Conservation (phyloP, 1,140 invertebrate species). For the Mercenaria mercenaria region DNA sequence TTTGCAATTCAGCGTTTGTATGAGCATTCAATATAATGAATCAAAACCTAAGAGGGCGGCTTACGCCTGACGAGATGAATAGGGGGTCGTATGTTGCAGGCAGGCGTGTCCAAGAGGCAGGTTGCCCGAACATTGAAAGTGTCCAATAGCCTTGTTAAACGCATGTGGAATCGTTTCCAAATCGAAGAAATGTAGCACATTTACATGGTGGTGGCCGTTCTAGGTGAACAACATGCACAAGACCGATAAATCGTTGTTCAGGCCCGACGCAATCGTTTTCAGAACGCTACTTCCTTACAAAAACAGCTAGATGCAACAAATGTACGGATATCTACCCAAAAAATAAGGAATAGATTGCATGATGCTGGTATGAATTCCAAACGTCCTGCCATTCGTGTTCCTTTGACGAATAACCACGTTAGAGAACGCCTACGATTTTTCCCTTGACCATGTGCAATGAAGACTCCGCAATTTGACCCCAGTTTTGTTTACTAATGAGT, state of each 20-base stretch:
- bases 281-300: no score
- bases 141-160: background rate
- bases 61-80: background rate
- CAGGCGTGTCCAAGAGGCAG: background rate
- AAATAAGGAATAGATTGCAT: no score
- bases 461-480: no score
- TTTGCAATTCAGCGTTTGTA: conserved; percentile 11
- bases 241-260: no score
- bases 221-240: no score
- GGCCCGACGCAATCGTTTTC: no score
- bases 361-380: no score
- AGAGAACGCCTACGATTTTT: background rate
- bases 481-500: no score
- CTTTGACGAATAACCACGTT: background rate
- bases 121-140: background rate
- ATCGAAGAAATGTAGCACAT: conserved; percentile 17
- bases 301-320: background rate
- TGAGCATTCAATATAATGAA: conserved; percentile 25
- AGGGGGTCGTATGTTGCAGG: background rate
- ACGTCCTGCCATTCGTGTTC: no score
- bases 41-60: background rate
- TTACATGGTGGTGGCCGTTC: background rate
- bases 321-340: conserved; percentile 11
- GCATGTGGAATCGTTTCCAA: conserved; percentile 10
- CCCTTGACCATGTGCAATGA: background rate